Base-by-base conservation (phyloP, 2,113 vertebrate genomes). In the Stictonetta naevosa region DNA sequence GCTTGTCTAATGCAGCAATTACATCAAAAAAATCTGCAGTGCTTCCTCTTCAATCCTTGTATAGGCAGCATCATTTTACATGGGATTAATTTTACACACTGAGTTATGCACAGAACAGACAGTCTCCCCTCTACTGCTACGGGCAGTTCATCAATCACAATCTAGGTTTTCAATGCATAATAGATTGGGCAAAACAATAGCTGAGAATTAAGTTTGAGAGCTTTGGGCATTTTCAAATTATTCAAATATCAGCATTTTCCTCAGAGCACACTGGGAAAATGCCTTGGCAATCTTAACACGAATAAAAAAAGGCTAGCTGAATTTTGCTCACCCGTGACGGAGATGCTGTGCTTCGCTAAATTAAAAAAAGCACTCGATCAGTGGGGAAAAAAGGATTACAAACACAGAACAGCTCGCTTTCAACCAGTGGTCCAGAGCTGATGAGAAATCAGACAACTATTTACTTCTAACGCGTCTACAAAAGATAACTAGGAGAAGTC, bases 91-190 rank as follows among this genome's bases (percentile, higher is more conserved):
- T 87, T 88, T 83, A 94, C 63, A 91, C 93, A 67, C 44, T 46
- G 82, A 11, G 63, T 88, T 86, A 95, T 28, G 8, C 59, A 83
- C 0, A 0, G 66, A 74, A 80, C 42, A 90, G 77, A 89, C 46
- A 80, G 92, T 86, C 84, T 92, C 76, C 80, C 66, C 78, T 82
- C 69, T 48, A 78, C 88, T 83, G 83, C 89, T 66, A 85, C 15
- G 3, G 64, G 79, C 90, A 76, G 33, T 40, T 94, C 81, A 94
- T 95, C 95, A 95, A 66, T 93, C 92, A 91, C 73, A 75, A 77
- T 67, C 4, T 34, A 93, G 82, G 63, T 85, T 91, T 95, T 95
- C 95, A 97, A 31, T 94, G 89, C 67, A 93, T 95, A 95, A 95
- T 83, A 96, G 90, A 63, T 23, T 0, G 6, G 64, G 48, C 83